Percentiles rank a stretch among this genome's conserved stretches.
Evolutionary conservation across 2,888 invertebrate species (phyloP).

Genomic region (Pterobdella sp.): DNA sequence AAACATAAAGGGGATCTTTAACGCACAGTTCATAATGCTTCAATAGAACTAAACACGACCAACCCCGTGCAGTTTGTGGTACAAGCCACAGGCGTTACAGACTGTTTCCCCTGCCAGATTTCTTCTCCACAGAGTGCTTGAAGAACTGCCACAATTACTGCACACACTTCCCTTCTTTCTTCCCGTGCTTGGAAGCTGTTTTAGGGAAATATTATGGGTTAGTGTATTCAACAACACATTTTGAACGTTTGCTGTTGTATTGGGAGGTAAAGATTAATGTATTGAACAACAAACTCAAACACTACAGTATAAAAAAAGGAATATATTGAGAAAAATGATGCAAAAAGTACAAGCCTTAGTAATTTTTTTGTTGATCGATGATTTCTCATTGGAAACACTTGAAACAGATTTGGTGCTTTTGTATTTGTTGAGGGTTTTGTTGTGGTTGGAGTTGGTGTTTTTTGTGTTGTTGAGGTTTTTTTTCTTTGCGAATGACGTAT

Average conservation of each 20-base stretch:
- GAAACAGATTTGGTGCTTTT: background rate
- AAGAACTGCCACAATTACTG: constrained; percentile 35
- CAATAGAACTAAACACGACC: constrained; percentile 25
- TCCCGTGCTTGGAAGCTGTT: background rate
- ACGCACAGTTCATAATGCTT: too few species aligned
- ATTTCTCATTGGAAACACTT: too few species aligned
- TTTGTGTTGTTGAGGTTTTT: background rate
- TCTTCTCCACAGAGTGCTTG: constrained; percentile 37
- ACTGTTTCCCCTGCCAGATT: constrained; percentile 37
- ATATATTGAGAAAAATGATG: background rate
- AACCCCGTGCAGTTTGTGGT: constrained; percentile 37
- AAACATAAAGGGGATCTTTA: too few species aligned
- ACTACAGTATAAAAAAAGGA: background rate
- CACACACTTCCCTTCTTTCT: constrained; percentile 34
- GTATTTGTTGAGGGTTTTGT: background rate
- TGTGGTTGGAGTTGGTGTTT: background rate
- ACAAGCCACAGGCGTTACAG: constrained; percentile 38
- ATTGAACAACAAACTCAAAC: background rate
- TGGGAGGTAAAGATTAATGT: background rate
- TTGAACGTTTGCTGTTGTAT: too few species aligned
- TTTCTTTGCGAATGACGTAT: too few species aligned
- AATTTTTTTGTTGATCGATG: too few species aligned
- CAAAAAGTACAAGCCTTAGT: too few species aligned
- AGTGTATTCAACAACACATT: background rate
- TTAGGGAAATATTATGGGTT: background rate